Base-by-base conservation (phyloP, 2,888 invertebrate genomes). In the Xanthia icteritia region DNA sequence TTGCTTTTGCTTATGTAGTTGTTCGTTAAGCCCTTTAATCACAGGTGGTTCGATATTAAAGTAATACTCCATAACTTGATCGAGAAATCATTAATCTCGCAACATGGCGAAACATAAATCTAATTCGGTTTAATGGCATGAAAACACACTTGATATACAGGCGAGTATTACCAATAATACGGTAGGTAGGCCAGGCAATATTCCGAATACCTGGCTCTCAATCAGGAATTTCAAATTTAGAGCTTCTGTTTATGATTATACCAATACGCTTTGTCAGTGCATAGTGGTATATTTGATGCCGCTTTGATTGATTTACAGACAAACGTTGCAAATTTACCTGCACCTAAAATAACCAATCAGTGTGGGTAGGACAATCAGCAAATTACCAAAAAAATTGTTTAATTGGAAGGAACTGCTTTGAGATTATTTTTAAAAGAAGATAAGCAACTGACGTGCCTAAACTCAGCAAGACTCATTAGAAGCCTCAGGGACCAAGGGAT, bases 101-200 rank as follows among this genome's bases (percentile, higher is more conserved):
- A 73, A 75, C 73, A 78, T 78, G 31, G 39, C 58, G 20, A 36
- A 70, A 83, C 86, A 79, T 79, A 77, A 74, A 68, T 74, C 72
- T 70, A 66, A 82, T 73, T 42, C 31, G 67, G 45, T 67, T 70
- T 72, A 79, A 79, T 86, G 84, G 64, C n/a, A 67, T 61, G 48
- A 61, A 67, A 60, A 67, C 31, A 31, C 45, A 66, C 20, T 80
- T 68, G 54, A 73, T 84, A 69, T 45, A 74, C 67, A 48, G 39
- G 39, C 51, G 27, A 42, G 54, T 27, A 48, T 80, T 61, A 56
- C 23, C 42, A 42, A 42, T 66, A 80, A 69, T 63, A 51, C 17
- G 23, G 17, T 54, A 80, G 36, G 15, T 36, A 27, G 45, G n/a
- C 51, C 31, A 20, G 58, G 31, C 45, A 61, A 67, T 81, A 74